phyloP scores from a whole-genome alignment of 2,888 invertebrate genomes.

The Luperina testacea region DNA sequence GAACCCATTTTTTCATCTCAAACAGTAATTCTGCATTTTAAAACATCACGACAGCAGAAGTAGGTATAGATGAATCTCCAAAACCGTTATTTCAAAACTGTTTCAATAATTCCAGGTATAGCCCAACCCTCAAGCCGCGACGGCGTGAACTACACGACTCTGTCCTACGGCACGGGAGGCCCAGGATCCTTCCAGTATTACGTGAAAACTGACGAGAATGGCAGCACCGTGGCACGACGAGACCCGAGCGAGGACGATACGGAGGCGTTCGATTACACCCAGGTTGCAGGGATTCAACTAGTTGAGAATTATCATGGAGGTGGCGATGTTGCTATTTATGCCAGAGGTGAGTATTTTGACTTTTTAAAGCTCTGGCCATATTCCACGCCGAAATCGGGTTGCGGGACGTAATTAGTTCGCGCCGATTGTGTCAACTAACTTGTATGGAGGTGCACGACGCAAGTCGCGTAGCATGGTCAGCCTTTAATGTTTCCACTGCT shows the following conservation, averaged over 20 bases:
- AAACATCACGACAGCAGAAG: not conserved
- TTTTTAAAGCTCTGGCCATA: not conserved
- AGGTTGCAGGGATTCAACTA: slow-evolving; percentile 92
- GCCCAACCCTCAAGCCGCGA: slow-evolving; percentile 91
- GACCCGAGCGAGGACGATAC: slow-evolving; percentile 91
- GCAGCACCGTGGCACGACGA: slow-evolving; percentile 83
- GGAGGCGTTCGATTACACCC: slow-evolving; percentile 92
- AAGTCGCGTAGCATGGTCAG: not conserved
- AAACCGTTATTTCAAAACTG: not conserved
- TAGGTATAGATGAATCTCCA: too few species aligned
- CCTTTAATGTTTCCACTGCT: too few species aligned
- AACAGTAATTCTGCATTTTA: not conserved
- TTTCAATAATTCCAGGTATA: slow-evolving; percentile 85
- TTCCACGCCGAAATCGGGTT: too few species aligned
- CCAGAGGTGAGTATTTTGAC: slow-evolving; percentile 90
- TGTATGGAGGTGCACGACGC: not conserved
- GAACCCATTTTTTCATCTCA: not conserved
- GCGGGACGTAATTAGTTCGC: not conserved
- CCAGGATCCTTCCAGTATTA: slow-evolving; percentile 91
- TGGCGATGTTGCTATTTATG: slow-evolving; percentile 96
- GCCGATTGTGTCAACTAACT: not conserved
- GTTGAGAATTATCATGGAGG: slow-evolving; percentile 95
- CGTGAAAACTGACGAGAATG: slow-evolving; percentile 71
- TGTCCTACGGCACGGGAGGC: slow-evolving; percentile 94
- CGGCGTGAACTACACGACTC: slow-evolving; percentile 93